These are phyloP conservation scores for Empidonax traillii DNA, from an alignment of 2,113 vertebrate genomes.

Conservation along the genomic window DNA sequence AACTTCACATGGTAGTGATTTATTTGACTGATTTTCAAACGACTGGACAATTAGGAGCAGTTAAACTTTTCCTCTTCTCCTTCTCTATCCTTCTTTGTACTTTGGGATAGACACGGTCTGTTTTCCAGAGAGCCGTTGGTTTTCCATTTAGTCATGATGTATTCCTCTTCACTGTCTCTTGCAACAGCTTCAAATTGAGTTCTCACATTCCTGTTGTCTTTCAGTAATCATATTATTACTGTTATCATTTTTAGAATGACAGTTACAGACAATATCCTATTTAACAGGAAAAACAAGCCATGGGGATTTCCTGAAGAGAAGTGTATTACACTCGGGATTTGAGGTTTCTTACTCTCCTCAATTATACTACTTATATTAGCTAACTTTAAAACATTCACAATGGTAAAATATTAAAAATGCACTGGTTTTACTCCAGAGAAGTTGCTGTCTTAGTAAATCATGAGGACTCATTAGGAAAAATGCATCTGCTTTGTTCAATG, in stretches of 20 bases:
- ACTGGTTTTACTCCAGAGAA: constrained; percentile 27
- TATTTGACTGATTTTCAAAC: neutral
- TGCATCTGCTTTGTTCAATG: neutral
- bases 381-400: neutral
- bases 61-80: neutral
- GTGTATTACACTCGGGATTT: neutral
- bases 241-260: neutral
- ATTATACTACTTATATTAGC: neutral
- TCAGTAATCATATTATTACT: constrained; percentile 8
- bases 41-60: neutral
- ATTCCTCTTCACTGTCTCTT: neutral
- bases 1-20: neutral
- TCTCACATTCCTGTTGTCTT: neutral
- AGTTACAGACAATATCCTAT: neutral
- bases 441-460: neutral
- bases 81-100: neutral
- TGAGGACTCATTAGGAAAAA: neutral
- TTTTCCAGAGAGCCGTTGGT: neutral
- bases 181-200: neutral
- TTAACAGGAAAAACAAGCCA: constrained; percentile 37
- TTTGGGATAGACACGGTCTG: neutral
- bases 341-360: constrained; percentile 30
- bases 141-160: neutral
- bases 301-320: constrained; percentile 26
- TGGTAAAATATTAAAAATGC: constrained; percentile 34